These are phyloP conservation scores for Netelia inedita DNA, from an alignment of 2,888 invertebrate genomes.

Conservation along the genomic window DNA sequence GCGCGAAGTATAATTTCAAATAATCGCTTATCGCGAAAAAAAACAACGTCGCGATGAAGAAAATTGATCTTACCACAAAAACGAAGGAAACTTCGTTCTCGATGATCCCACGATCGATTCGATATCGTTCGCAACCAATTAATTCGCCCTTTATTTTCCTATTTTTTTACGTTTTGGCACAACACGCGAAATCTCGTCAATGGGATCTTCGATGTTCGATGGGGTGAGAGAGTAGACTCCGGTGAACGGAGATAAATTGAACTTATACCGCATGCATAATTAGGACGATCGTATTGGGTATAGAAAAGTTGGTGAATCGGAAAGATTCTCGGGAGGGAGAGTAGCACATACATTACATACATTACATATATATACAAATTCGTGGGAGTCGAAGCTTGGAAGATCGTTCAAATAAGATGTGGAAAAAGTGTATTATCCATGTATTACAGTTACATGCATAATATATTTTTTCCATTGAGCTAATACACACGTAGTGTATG, in stretches of 20 bases:
- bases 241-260: constrained; percentile 1
- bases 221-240: constrained; percentile 2
- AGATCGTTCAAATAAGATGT: constrained; percentile 46
- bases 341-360: background rate
- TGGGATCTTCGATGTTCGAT: constrained; percentile 18
- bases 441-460: constrained; percentile 7
- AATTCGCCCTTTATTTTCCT: too few species aligned
- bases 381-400: constrained; percentile 42
- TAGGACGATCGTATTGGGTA: constrained; percentile 15
- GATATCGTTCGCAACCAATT: too few species aligned
- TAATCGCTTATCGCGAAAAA: background rate
- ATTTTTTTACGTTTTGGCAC: background rate
- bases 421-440: constrained; percentile 21
- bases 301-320: constrained; percentile 22
- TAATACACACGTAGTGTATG: background rate
- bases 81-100: too few species aligned
- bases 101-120: too few species aligned
- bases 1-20: background rate
- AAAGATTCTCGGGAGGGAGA: constrained; percentile 27
- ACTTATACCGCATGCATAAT: constrained; percentile 29
- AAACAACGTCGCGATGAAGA: background rate
- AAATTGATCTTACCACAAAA: too few species aligned
- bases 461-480: background rate
- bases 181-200: background rate
- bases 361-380: constrained; percentile 12